Evolutionary conservation across 2,888 invertebrate genomes (phyloP), one percentile per base, ranked within the genome.

Genomic region (Caenorhabditis macrosperma): DNA sequence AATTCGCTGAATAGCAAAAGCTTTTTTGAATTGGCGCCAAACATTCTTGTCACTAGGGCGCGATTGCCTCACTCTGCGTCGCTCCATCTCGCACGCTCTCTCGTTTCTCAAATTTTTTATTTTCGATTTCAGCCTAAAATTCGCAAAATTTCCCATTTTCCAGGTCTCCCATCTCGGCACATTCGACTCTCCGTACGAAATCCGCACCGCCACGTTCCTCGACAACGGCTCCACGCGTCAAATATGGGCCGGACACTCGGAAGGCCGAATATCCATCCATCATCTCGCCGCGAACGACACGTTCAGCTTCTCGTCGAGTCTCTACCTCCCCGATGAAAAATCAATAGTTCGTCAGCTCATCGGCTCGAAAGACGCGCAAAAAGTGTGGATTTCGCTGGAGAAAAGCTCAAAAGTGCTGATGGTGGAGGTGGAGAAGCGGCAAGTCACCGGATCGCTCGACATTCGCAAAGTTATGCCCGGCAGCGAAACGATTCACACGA

Each of bases 401-500:
- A 77, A 78, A n/a, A 76, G 82, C 38, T 74, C 82, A 28, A 77
- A 81, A 55, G 69, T 86, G 15, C 68, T 78, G 55, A 82, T 83
- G 64, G 81, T 83, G 61, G 87, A 88, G 28, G 83, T 80, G 12
- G 85, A 81, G 28, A 79, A 75, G 26, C 50, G 86, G 17, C 79
- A 54, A n/a, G 71, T 84, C 6, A 52, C 54, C 2, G 63, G 78
- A 1, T 72, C 76, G 4, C 66, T 86, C 26, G 84, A 86, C 54
- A 75, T 82, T 44, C 64, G 82, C 22, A 86, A 86, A 75, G 85
- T 86, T 41, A 82, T 82, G 81, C 85, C 85, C 6, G 85, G 95
- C 91, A 96, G 95, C 15, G 96, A 96, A 91, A 95, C 95, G 88
- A 92, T 96, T 64, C 95, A 95, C 91, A 95, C 95, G 35, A 95